A percentile compares a stretch with the other conserved stretches of the same genome.
Conservation (phyloP, 2,888 invertebrate species). For the Escarpia spicata region DNA sequence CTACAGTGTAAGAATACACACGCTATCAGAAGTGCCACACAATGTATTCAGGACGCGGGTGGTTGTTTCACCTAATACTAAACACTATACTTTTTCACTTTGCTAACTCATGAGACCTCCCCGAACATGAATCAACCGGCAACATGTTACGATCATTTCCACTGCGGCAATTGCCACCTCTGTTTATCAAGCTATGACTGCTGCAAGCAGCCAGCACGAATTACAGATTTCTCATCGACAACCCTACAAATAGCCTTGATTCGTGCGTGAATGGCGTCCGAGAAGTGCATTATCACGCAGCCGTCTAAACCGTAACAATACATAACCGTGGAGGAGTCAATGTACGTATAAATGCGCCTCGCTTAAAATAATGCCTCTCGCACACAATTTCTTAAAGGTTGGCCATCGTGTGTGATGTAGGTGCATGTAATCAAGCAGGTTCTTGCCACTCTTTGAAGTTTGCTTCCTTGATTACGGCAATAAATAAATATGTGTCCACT, state of each 20-base stretch:
- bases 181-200: background rate
- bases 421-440: background rate
- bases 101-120: no score
- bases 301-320: background rate
- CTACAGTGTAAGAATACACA: no score
- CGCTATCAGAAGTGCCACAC: no score
- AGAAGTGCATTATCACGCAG: background rate
- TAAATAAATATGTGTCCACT: background rate
- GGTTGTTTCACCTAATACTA: no score
- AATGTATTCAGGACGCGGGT: no score
- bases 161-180: background rate
- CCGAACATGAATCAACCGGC: background rate
- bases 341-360: background rate
- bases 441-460: background rate
- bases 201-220: background rate
- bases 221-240: background rate
- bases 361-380: background rate
- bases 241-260: background rate
- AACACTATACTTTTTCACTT: no score
- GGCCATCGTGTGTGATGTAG: background rate
- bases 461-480: background rate
- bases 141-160: background rate
- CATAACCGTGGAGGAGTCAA: background rate
- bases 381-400: background rate
- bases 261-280: background rate